Conservation (phyloP, 2,113 vertebrate genomes). For the Alligator mississippiensis region DNA sequence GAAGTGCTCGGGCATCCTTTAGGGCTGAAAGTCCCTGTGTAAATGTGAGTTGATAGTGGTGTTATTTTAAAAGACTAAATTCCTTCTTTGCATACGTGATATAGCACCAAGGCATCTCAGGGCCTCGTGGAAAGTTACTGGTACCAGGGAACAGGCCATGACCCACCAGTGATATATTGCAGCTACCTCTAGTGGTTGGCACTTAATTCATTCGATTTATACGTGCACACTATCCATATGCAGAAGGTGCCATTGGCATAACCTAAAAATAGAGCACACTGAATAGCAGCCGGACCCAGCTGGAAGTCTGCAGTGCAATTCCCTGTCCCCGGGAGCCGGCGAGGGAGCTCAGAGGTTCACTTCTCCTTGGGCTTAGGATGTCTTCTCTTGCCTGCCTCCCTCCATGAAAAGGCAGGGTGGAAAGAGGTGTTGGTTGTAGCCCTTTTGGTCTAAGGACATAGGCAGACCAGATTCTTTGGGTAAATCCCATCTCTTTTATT, state of each 20-base stretch:
- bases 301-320: not conserved
- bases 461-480: too few relatives aligned
- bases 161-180: not conserved
- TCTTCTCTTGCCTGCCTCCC: not conserved
- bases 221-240: not conserved
- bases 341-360: not conserved
- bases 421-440: too few relatives aligned
- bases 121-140: not conserved
- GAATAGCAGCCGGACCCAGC: not conserved
- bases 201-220: not conserved
- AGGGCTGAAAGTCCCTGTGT: slow-evolving; percentile 17
- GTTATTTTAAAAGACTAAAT: slow-evolving; percentile 52
- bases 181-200: not conserved
- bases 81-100: not conserved
- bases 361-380: not conserved
- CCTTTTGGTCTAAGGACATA: too few relatives aligned
- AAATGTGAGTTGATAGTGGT: slow-evolving; percentile 40
- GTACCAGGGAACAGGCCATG: slow-evolving; percentile 7
- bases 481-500: not conserved
- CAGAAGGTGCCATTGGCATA: not conserved
- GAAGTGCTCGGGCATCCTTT: slow-evolving; percentile 36
- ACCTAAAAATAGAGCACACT: not conserved
- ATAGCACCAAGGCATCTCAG: not conserved
- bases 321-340: not conserved
- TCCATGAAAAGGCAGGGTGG: too few relatives aligned